Percentiles rank a stretch among this genome's conserved stretches.
These are phyloP conservation scores for Tyto alba DNA, from an alignment of 2,113 vertebrate genomes.

Conservation along the genomic window DNA sequence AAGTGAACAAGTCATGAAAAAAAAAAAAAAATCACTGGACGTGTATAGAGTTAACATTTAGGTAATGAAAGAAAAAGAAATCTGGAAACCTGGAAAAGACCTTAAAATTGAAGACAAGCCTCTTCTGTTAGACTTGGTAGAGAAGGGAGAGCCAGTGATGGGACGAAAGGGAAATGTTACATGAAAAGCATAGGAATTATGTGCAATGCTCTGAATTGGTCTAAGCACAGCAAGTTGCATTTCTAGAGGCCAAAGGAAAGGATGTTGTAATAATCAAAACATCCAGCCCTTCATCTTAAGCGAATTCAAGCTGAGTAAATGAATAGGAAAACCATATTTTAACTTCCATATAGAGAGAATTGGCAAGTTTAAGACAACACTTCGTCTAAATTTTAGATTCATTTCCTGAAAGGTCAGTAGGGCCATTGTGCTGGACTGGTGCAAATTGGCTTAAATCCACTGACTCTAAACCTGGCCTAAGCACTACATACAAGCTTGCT, in stretches of 20 bases:
- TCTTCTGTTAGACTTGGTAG: not conserved
- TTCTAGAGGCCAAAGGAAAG: not conserved
- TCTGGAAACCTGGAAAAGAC: not conserved
- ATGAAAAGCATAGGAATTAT: not conserved
- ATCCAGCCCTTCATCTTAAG: not conserved
- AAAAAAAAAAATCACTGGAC: not conserved
- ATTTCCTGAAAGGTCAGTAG: not conserved
- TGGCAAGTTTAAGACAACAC: not conserved
- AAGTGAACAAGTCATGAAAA: not conserved
- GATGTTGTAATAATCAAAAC: constrained; percentile 4
- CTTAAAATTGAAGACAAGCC: not conserved
- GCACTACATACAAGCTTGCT: not conserved
- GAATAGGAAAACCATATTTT: not conserved
- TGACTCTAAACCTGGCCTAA: not conserved
- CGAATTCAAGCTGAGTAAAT: not conserved
- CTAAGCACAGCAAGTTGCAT: not conserved
- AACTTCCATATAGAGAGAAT: not conserved
- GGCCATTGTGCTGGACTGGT: not conserved
- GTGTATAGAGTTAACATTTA: not conserved
- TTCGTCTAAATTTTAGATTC: not conserved
- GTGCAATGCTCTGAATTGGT: not conserved
- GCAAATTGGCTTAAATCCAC: not conserved
- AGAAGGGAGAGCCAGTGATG: not conserved
- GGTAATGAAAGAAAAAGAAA: not conserved
- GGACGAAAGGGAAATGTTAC: not conserved